Base-by-base conservation (phyloP, 2,888 invertebrate species). In the Drosophila eohydei region DNA sequence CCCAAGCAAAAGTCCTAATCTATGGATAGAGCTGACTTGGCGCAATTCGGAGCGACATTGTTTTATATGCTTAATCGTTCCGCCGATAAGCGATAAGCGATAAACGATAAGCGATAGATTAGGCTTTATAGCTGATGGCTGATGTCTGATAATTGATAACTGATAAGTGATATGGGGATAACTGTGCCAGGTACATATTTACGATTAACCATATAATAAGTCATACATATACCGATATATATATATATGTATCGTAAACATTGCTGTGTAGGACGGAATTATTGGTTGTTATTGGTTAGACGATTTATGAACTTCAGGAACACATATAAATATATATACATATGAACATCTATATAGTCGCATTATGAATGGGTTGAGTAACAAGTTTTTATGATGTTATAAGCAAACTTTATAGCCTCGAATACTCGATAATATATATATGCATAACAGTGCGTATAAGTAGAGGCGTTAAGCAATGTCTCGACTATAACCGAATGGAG, bases 61-160 rank as follows among this genome's bases (percentile, higher is more conserved):
- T 71, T 80, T 80, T 81, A 81, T 84, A 69, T 66, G 57, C 72
- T 57, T 87, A 83, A 82, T 83, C 74, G 71, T 60, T 62, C 32
- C 52, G 40, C 55, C 74, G 81, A 87, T 83, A 78, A 66, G 28
- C 52, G 30, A 51, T 63, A 48, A 30, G 8, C 41, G 28, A 41
- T 56, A 30, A 28, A 11, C 51, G 43, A 51, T 51, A 51, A n/a
- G 38, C 38, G 50, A 50, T 21, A 50, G 50, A 50, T 50, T 50
- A 54, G 11, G 26, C 4, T 26, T 26, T 21, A 54, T 54, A 54
- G 12, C 40, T 34, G 14, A 54, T 54, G 46, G 7, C 40, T 28
- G 16, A 66, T 54, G 38, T 5, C 51, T 63, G 81, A 82, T 87
- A 71, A 60, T 12, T 52, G 40, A 66, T 64, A 62, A 50, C 4